These are phyloP conservation scores for Argyresthia albistria DNA, from an alignment of 2,888 invertebrate species.

Conservation along the genomic window DNA sequence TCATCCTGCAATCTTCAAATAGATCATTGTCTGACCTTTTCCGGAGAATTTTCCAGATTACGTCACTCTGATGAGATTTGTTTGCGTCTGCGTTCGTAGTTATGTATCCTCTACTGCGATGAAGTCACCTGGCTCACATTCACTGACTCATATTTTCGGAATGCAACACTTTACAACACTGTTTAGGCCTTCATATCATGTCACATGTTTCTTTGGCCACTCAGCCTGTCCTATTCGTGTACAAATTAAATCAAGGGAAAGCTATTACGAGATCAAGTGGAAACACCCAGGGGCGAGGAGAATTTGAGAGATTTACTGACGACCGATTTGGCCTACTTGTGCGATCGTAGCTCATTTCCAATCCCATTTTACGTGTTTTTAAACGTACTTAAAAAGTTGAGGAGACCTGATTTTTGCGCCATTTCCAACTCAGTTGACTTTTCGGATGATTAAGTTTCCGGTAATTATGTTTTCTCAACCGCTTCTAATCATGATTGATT, in stretches of 20 bases:
- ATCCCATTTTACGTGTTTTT: conserved; percentile 13
- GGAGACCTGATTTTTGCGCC: neutral
- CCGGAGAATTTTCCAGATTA: neutral
- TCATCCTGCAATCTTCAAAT: too few relatives aligned
- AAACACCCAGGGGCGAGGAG: conserved; percentile 14
- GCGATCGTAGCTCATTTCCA: conserved; percentile 17
- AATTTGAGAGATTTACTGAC: conserved; percentile 31
- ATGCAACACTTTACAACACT: too few relatives aligned
- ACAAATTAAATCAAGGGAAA: neutral
- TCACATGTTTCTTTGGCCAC: too few relatives aligned
- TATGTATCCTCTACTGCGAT: neutral
- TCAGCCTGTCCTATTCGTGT: too few relatives aligned
- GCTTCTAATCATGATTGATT: too few relatives aligned
- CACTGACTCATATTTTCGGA: too few relatives aligned
- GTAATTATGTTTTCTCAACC: too few relatives aligned
- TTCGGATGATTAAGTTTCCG: too few relatives aligned
- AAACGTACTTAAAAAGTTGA: neutral
- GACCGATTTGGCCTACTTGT: conserved; percentile 24
- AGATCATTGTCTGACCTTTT: neutral
- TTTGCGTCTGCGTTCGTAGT: neutral
- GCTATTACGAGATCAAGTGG: neutral
- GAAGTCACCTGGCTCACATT: too few relatives aligned
- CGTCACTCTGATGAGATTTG: neutral
- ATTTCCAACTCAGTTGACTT: neutral
- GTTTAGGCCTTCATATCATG: too few relatives aligned